These are phyloP conservation scores for Anseranas semipalmata DNA, from an alignment of 2,113 vertebrate genomes.

Conservation along the genomic window DNA sequence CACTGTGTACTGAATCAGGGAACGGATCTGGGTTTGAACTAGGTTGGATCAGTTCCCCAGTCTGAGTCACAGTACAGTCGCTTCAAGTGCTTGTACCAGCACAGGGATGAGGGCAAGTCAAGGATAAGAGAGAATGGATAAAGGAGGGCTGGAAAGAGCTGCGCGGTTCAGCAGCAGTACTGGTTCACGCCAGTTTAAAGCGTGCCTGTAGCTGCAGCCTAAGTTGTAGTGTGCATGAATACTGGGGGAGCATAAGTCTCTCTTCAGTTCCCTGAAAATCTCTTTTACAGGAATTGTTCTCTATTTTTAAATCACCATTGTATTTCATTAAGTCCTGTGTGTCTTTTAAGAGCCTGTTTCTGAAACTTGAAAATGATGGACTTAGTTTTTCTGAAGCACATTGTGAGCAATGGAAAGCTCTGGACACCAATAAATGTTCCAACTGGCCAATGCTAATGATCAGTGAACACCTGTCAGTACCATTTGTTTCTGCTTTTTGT, in stretches of 20 bases:
- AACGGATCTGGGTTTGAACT: background rate
- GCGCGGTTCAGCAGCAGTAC: background rate
- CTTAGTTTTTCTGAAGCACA: background rate
- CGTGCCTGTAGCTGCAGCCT: background rate
- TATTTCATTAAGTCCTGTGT: background rate
- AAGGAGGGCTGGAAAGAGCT: background rate
- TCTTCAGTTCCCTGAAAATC: background rate
- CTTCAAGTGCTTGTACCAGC: background rate
- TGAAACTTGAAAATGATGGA: background rate
- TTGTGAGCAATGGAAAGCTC: background rate
- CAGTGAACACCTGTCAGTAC: conserved; percentile 11
- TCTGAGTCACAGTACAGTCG: background rate
- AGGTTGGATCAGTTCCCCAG: background rate
- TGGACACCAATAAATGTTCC: conserved; percentile 16
- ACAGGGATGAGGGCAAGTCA: background rate
- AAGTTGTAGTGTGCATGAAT: background rate
- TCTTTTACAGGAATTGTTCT: background rate
- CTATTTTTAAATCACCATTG: background rate
- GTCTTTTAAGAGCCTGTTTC: background rate
- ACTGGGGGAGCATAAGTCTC: background rate
- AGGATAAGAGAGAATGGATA: background rate
- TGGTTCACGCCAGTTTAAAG: background rate
- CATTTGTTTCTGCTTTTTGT: conserved; percentile 37
- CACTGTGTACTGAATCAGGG: background rate
- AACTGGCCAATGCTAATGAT: conserved; percentile 29